Base-by-base conservation (phyloP, 2,113 vertebrate species). In the Phalacrocorax aristotelis region DNA sequence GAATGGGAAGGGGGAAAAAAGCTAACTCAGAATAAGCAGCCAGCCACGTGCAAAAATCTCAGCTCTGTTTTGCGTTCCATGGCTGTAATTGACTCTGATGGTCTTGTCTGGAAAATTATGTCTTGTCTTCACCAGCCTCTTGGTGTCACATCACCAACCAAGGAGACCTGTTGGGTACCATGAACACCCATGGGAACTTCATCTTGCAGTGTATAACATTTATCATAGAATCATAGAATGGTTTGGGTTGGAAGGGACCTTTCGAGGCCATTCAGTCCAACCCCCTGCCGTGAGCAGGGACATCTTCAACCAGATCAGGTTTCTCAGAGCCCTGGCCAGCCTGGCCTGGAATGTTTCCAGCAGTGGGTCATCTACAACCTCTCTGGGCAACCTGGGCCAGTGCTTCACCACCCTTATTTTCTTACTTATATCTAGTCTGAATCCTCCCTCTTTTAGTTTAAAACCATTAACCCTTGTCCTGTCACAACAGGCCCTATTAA, bases 181-280 rank as follows among this genome's bases (percentile, higher is more conserved):
- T 25, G 68, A 48, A 2, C 7, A n/a, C 5, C 42, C 21, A 1
- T 0, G 13, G 74, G 61, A 44, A 34, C 25, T 74, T 36, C 13
- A 4, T 51, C 38, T 40, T 30, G 2, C 25, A 23, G n/a, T 1
- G 1, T 1, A 1, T 57, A 52, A 44, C 2, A 2, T 66, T n/a
- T 84, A 13, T 70, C n/a, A 36, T 11, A 32, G 52, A 68, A 15
- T 49, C 54, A 69, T 2, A 12, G 42, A 69, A 60, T 40, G 8
- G 22, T 60, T 49, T 40, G 22, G 10, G 54, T 16, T 34, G 44
- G 54, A 70, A 70, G 40, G 40, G 26, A 68, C 32, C 5, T 36
- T 30, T 25, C 13, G 29, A 55, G 27, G 12, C 2, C 27, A 60
- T 27, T n/a, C 3, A 60, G 34, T 34, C 54, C 54, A 49, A 8